Conservation (phyloP, 2,888 invertebrate genomes). For the Reticulitermes lucifugus region DNA sequence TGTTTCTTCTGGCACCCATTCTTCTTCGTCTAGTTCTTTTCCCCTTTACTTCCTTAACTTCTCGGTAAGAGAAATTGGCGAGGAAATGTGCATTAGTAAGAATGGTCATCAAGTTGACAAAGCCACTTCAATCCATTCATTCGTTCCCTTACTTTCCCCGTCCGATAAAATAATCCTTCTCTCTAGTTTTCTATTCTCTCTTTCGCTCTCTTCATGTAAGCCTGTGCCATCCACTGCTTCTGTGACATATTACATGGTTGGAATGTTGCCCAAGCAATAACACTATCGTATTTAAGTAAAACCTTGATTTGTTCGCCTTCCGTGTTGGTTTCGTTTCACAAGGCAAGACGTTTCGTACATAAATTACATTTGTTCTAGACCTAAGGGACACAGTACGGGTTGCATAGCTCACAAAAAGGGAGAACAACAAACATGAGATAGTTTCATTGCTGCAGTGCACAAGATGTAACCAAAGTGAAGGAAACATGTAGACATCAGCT, state of each 20-base stretch:
- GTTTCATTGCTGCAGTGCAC: neutral
- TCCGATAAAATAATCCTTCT: constrained; percentile 3
- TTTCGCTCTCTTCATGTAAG: neutral
- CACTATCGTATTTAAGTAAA: constrained; percentile 20
- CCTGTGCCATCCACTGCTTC: neutral
- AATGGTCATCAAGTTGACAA: constrained; percentile 33
- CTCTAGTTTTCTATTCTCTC: neutral
- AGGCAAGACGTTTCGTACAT: neutral
- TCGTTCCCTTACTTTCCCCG: neutral
- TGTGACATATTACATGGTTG: constrained; percentile 3
- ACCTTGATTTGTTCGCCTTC: constrained; percentile 3
- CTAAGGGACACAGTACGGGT: neutral
- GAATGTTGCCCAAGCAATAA: constrained; percentile 27
- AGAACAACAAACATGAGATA: no score
- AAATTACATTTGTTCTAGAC: neutral
- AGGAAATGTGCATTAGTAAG: constrained; percentile 35
- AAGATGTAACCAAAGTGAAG: neutral
- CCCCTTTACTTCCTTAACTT: neutral
- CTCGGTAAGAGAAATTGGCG: constrained; percentile 25
- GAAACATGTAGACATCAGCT: neutral
- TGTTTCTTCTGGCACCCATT: constrained; percentile 21
- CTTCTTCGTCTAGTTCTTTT: neutral
- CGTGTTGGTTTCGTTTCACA: neutral
- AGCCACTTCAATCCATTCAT: constrained; percentile 41
- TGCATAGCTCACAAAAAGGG: neutral